Evolutionary conservation across 2,113 vertebrate species (phyloP).

Genomic region (Pseudopodoces humilis): DNA sequence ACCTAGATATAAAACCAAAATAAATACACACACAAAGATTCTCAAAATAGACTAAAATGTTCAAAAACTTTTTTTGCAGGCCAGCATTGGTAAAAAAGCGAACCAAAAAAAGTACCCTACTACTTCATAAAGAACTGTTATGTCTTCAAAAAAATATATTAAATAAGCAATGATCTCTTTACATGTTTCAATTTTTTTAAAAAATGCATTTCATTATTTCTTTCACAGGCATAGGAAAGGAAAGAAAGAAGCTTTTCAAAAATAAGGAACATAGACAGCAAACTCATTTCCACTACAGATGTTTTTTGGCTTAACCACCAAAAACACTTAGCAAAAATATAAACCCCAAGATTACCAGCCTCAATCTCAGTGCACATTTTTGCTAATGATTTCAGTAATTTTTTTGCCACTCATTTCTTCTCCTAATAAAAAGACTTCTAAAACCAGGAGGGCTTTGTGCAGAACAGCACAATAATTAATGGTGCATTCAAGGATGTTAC

Average conservation of each 20-base stretch:
- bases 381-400: background rate
- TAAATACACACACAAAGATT: background rate
- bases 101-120: background rate
- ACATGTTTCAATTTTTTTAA: background rate
- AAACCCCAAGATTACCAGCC: background rate
- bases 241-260: background rate
- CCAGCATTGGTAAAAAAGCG: background rate
- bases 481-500: background rate
- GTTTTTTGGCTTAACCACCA: background rate
- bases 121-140: background rate
- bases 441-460: background rate
- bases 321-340: background rate
- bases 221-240: background rate
- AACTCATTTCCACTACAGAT: background rate
- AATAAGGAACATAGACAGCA: background rate
- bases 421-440: background rate
- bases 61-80: background rate
- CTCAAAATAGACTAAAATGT: background rate
- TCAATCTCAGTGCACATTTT: background rate
- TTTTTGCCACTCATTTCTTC: background rate
- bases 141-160: background rate
- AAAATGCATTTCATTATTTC: background rate
- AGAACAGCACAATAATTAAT: background rate
- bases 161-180: background rate
- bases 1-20: background rate